Base-by-base conservation (phyloP, 2,113 vertebrate species). In the Macquaria australasica region DNA sequence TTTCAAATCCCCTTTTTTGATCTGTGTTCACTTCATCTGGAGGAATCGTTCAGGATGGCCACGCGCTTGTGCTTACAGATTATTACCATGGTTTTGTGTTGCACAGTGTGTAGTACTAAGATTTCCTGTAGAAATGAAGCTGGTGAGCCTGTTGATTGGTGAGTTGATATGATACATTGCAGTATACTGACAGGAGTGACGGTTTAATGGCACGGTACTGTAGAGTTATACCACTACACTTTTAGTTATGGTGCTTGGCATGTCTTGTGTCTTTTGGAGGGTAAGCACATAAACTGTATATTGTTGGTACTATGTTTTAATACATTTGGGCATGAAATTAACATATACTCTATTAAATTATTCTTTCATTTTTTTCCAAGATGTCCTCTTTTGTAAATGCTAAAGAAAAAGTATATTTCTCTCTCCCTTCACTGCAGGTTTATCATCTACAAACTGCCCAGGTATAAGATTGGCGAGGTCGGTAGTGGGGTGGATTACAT, bases 101-200 rank as follows among this genome's bases (percentile, higher is more conserved):
- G 71, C 58, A 16, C 67, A 60, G 60, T 59, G 60, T 78, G 75
- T 14, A 56, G 48, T 3, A 21, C 89, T 58, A 87, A 88, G 28
- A 95, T 99, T 88, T 97, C 97, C 21, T 99, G 98, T 91, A 95
- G 91, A 90, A 97, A 97, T 91, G 97, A 98, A 91, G 93, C 93
- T 0, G 97, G 97, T 0, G 74, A 96, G 7, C 48, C 95, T n/a
- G 97, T 98, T n/a, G 97, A 99, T 53, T 99, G 98, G 98, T 99
- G 92, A 93, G 97, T 96, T 89, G 18, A 80, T 68, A n/a, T 69
- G 7, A 21, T 39, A 23, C 16, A 41, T 50, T 43, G 4, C n/a
- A 23, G 18, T n/a, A 4, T 34, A 25, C 21, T 34, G 28, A 37
- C 12, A 31, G 45, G 18, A 78, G 9, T 15, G 6, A 39, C 8